Evolutionary conservation across 2,888 invertebrate species (phyloP).

Genomic region (Zaprionus bogoriensis): DNA sequence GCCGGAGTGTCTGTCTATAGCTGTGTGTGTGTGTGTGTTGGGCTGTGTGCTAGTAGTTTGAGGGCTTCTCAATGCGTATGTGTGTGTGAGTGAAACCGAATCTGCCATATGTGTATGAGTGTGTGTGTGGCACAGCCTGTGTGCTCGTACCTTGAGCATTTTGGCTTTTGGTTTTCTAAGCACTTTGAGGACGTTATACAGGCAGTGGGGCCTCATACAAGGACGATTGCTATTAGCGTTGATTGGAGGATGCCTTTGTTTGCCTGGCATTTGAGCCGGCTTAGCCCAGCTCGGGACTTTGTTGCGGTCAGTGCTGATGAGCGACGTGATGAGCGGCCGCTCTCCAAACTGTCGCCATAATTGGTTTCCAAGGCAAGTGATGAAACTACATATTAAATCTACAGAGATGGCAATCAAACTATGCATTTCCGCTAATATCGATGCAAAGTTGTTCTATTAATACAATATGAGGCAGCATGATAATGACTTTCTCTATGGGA

Average conservation of each 20-base stretch:
- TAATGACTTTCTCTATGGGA: too few species aligned
- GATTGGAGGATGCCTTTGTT: constrained; percentile 65
- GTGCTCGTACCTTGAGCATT: constrained; percentile 38
- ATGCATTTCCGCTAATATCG: too few species aligned
- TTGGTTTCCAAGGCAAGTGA: neutral
- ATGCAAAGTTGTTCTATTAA: too few species aligned
- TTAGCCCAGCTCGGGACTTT: constrained; percentile 28
- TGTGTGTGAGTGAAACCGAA: neutral
- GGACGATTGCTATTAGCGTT: constrained; percentile 64
- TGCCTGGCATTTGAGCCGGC: constrained; percentile 49
- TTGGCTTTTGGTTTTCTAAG: constrained; percentile 69
- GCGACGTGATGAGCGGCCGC: constrained; percentile 8
- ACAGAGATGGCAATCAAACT: too few species aligned
- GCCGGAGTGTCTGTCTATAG: neutral
- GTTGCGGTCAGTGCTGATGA: constrained; percentile 50
- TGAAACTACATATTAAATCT: too few species aligned
- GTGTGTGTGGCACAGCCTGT: neutral
- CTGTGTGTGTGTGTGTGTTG: constrained; percentile 2
- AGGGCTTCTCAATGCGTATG: neutral
- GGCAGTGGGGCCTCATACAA: constrained; percentile 7
- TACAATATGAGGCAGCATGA: too few species aligned
- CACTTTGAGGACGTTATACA: constrained; percentile 48
- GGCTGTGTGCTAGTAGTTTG: too few species aligned
- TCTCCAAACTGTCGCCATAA: constrained; percentile 9
- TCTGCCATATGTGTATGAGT: neutral